Percentiles rank a stretch among this genome's conserved stretches.
These are phyloP conservation scores for Cloeon dipterum DNA, from an alignment of 2,888 invertebrate genomes.

Conservation along the genomic window DNA sequence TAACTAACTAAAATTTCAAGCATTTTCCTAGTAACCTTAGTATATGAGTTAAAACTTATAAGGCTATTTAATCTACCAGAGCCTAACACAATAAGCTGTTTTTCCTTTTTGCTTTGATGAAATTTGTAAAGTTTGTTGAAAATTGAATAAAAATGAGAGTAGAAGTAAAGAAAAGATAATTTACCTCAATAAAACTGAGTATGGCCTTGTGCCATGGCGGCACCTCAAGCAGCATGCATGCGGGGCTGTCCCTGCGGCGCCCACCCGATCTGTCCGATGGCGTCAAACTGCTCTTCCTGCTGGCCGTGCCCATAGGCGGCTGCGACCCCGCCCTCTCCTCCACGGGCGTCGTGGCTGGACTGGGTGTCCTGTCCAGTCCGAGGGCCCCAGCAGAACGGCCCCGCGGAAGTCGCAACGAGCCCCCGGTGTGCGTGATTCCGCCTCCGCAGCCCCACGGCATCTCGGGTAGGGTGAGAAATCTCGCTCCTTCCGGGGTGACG, in stretches of 20 bases:
- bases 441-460: slow-evolving; percentile 10
- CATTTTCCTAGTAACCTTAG: too few species aligned
- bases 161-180: too few species aligned
- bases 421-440: slow-evolving; percentile 8
- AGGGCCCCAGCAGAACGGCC: slow-evolving; percentile 15
- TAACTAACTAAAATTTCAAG: too few species aligned
- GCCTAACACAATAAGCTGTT: too few species aligned
- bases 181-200: slow-evolving; percentile 19
- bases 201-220: slow-evolving; percentile 18
- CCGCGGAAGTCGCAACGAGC: slow-evolving; percentile 12
- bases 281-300: slow-evolving; percentile 15
- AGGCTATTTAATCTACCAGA: too few species aligned
- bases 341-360: slow-evolving; percentile 10
- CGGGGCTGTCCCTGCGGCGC: slow-evolving; percentile 16
- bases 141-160: too few species aligned
- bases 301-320: slow-evolving; percentile 6
- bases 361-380: slow-evolving; percentile 10
- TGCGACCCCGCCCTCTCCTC: slow-evolving; percentile 5
- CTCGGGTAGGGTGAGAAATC: slow-evolving; percentile 16
- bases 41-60: too few species aligned
- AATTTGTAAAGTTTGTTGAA: too few species aligned
- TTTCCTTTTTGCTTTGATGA: too few species aligned
- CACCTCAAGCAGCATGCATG: slow-evolving; percentile 16
- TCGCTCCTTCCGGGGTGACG: slow-evolving; percentile 18
- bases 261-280: slow-evolving; percentile 14